Percentiles rank a stretch among this genome's conserved stretches.
These are phyloP conservation scores for Dicentrarchus labrax DNA, from an alignment of 2,113 vertebrate genomes.

Conservation along the genomic window DNA sequence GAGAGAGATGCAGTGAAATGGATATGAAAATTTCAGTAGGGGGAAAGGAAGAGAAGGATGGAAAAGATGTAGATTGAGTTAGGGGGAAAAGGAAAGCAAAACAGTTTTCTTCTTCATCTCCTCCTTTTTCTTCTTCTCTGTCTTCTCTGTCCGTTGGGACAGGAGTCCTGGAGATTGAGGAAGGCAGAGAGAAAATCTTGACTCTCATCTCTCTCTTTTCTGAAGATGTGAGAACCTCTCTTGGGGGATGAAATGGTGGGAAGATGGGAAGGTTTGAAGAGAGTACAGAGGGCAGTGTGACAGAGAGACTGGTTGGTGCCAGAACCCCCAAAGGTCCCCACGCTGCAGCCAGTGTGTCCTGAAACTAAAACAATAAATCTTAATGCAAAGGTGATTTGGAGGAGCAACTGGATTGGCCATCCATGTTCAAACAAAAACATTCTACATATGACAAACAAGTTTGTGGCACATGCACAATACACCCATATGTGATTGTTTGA, in stretches of 20 bases:
- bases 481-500: background rate
- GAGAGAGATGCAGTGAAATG: constrained; percentile 1
- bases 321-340: background rate
- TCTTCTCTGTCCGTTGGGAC: constrained; percentile 22
- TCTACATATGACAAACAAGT: background rate
- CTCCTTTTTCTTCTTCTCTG: background rate
- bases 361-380: background rate
- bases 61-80: constrained; percentile 2
- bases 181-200: constrained; percentile 10
- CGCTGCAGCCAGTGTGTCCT: background rate
- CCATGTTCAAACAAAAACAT: background rate
- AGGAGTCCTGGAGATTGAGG: background rate
- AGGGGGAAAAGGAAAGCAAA: background rate
- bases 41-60: background rate
- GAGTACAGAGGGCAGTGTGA: constrained; percentile 17
- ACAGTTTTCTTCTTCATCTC: background rate
- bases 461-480: background rate
- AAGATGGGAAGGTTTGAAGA: constrained; percentile 12
- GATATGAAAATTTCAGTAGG: background rate
- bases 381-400: too few relatives aligned
- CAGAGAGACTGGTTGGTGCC: background rate
- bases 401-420: background rate
- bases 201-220: constrained; percentile 44
- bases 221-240: constrained; percentile 39
- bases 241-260: background rate